These are phyloP conservation scores for Diplodus puntazzo DNA, from an alignment of 2,797 vertebrate species.

Conservation along the genomic window DNA sequence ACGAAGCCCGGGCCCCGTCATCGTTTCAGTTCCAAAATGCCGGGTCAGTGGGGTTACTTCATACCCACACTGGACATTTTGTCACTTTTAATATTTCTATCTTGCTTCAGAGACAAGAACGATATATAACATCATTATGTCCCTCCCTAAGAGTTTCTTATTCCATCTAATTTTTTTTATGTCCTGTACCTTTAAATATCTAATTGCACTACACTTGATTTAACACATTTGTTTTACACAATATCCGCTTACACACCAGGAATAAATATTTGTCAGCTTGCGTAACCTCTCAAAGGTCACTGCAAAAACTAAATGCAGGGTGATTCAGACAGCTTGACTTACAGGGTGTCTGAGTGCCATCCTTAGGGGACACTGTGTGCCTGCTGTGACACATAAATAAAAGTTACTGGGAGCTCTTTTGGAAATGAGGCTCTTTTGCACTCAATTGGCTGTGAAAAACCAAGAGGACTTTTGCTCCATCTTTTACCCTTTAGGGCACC, in stretches of 20 bases:
- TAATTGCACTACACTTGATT: neutral
- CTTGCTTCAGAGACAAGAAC: neutral
- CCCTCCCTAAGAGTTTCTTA: neutral
- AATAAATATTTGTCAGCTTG: conserved; percentile 10
- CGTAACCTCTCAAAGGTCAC: conserved; percentile 39
- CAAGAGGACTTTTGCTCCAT: conserved; percentile 68
- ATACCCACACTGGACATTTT: conserved; percentile 36
- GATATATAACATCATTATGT: conserved; percentile 12
- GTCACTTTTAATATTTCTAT: conserved; percentile 22
- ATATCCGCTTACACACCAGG: neutral
- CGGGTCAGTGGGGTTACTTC: conserved; percentile 57
- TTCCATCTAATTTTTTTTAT: neutral
- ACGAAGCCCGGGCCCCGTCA: conserved; percentile 68
- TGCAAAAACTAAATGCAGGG: conserved; percentile 48
- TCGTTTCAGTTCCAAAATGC: conserved; percentile 65
- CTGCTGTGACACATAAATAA: conserved; percentile 55
- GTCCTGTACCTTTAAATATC: neutral
- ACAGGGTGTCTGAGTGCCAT: conserved; percentile 39
- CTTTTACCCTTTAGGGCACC: conserved; percentile 48
- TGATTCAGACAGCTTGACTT: conserved; percentile 61
- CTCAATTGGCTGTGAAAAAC: conserved; percentile 53
- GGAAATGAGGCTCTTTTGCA: conserved; percentile 53
- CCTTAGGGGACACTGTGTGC: conserved; percentile 24
- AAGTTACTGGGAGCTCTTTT: conserved; percentile 52
- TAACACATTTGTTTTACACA: conserved; percentile 1